Base-by-base conservation (phyloP, 2,888 invertebrate species). In the Acheta domesticus region DNA sequence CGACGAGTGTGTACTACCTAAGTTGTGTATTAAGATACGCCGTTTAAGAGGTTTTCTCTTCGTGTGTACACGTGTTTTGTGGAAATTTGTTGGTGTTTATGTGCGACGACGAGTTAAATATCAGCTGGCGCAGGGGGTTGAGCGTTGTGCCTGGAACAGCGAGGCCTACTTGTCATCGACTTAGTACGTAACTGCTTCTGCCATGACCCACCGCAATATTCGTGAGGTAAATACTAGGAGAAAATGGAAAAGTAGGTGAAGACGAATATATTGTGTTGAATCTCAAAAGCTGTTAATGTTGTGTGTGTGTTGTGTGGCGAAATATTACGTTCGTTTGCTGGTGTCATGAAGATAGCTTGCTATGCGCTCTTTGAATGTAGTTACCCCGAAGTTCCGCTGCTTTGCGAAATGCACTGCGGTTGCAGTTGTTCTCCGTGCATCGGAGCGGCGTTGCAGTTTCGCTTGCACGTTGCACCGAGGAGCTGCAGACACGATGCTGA, bases 171-270 rank as follows among this genome's bases (percentile, higher is more conserved):
- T 81, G 82, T 81, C 82, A 80, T 81, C 81, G 79, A 80, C 79
- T 79, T 79, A 79, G 77, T 74, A 79, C 80, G 82, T 82, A 81
- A 80, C 80, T 73, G 78, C 80, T 79, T 79, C 78, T 81, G 79
- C 82, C 82, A 80, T 82, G 82, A 82, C 82, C 82, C 82, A 82
- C 81, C 82, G 80, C 82, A 81, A 81, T 81, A 79, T 73, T 80
- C 81, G 80, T 36, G 80, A 82, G 82, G 82, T 82, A 82, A 81
- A 81, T 82, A 81, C 81, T 79, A 77, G 80, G 80, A 75, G 81
- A 74, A 78, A 81, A 77, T 77, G 79, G 78, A 79, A 81, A 80
- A 80, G 81, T 81, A 80, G 81, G 81, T 81, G 81, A 81, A 79
- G 75, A 49, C 21, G 8, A n/a, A 19, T 62, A 19, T 62, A 62